These are phyloP conservation scores for Diuraphis noxia DNA, from an alignment of 1,140 invertebrate species.

Conservation along the genomic window DNA sequence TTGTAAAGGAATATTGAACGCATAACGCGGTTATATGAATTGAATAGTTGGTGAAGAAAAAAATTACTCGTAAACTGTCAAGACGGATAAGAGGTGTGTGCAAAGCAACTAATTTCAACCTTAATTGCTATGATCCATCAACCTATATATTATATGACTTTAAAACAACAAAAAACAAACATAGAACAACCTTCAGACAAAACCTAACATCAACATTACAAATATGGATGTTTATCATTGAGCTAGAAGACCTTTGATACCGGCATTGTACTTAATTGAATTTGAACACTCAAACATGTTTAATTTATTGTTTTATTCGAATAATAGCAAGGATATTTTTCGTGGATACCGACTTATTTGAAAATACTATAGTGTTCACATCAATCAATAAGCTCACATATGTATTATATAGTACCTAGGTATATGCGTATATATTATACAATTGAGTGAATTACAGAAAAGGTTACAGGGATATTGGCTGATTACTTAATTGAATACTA, in stretches of 20 bases:
- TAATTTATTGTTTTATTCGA: constrained; percentile 27
- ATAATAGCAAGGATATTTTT: constrained; percentile 33
- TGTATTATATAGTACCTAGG: not conserved
- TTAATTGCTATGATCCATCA: constrained; percentile 41
- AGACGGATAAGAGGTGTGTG: not conserved
- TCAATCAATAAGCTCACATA: constrained; percentile 23
- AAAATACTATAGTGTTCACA: not conserved
- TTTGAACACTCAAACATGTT: constrained; percentile 3
- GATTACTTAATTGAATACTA: not conserved
- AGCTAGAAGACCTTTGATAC: constrained; percentile 39
- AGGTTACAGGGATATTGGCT: not conserved
- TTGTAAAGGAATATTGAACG: not conserved
- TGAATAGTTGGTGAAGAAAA: not conserved
- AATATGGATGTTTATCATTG: constrained; percentile 47
- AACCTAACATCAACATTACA: constrained; percentile 25
- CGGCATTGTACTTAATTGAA: constrained; percentile 40
- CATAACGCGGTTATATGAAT: not conserved
- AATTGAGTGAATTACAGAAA: not conserved
- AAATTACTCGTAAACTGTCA: not conserved
- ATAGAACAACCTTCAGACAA: constrained; percentile 28
- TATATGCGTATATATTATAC: not conserved
- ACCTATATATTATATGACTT: not conserved
- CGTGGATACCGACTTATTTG: constrained; percentile 3
- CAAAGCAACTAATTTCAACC: constrained; percentile 6
- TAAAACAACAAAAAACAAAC: constrained; percentile 30